Percentiles rank a stretch among this genome's conserved stretches.
These are phyloP conservation scores for Oxystoma pomonae DNA, from an alignment of 2,888 invertebrate genomes.

Conservation along the genomic window DNA sequence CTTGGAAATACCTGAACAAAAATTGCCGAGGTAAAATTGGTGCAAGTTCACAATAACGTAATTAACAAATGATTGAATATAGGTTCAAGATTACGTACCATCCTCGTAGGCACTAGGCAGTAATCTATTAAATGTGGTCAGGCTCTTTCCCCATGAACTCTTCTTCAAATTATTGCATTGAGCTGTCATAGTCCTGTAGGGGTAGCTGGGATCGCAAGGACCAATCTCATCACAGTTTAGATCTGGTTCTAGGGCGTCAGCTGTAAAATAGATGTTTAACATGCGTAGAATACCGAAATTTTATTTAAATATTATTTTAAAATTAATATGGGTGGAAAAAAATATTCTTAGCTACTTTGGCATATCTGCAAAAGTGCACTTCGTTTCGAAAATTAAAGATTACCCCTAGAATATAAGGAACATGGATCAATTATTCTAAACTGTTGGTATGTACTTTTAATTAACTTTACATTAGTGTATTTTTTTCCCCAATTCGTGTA, in stretches of 20 bases:
- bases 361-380: no score
- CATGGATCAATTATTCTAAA: no score
- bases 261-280: no score
- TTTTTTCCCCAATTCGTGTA: no score
- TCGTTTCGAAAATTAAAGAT: no score
- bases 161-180: conserved; percentile 85
- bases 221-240: conserved; percentile 66
- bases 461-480: no score
- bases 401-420: no score
- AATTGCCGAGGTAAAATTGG: not conserved
- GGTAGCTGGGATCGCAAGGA: conserved; percentile 67
- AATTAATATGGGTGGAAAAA: no score
- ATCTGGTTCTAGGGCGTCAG: conserved; percentile 59
- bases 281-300: not conserved
- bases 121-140: conserved; percentile 80
- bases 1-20: conserved; percentile 64
- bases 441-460: no score
- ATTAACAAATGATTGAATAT: no score
- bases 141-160: conserved; percentile 76
- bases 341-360: no score
- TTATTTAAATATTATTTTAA: no score
- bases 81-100: conserved; percentile 54
- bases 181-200: conserved; percentile 73
- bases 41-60: not conserved
- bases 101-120: conserved; percentile 86